Percentiles rank a stretch among this genome's conserved stretches.
phyloP scores from a whole-genome alignment of 2,113 vertebrate genomes.

The Zosterops lateralis region DNA sequence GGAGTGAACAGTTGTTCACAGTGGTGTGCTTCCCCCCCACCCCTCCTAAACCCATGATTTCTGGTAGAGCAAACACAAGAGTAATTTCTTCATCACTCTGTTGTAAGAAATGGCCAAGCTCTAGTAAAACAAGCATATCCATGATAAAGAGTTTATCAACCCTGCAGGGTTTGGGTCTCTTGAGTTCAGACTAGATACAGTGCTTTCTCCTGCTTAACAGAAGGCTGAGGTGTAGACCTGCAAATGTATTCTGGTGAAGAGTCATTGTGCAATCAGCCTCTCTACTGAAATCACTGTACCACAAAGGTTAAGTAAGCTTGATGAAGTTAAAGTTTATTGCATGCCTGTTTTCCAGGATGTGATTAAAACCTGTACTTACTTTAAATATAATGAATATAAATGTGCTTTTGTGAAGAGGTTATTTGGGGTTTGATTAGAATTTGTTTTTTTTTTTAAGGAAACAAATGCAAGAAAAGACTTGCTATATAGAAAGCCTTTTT shows the following conservation, averaged over 20 bases:
- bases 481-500: background rate
- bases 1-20: background rate
- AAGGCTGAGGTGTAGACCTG: background rate
- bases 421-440: background rate
- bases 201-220: background rate
- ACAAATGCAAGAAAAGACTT: background rate
- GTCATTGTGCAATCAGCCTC: background rate
- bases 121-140: background rate
- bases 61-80: background rate
- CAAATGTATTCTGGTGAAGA: background rate
- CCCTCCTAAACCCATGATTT: background rate
- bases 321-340: background rate
- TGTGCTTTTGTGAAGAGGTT: background rate
- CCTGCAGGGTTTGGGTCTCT: background rate
- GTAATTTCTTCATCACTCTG: background rate
- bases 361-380: background rate
- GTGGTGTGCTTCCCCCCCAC: background rate
- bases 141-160: background rate
- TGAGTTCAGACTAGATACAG: background rate
- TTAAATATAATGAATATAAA: background rate
- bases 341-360: background rate
- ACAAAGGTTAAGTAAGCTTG: background rate
- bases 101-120: background rate
- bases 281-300: background rate
- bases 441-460: background rate